Base-by-base conservation (phyloP, 1,140 invertebrate genomes). In the Potamilus streckersoni region DNA sequence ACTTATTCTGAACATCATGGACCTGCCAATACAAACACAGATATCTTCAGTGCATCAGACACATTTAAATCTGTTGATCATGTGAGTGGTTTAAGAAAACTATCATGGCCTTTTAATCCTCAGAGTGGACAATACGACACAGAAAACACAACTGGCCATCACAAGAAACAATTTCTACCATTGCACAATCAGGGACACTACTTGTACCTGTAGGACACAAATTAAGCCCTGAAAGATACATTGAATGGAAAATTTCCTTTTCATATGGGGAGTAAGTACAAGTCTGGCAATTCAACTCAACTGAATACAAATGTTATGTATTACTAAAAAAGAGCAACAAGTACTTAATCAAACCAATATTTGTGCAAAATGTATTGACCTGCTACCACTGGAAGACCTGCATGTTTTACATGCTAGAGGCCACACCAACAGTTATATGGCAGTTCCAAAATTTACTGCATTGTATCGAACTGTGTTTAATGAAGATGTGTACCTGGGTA, bases 241-340 rank as follows among this genome's bases (percentile, higher is more conserved):
- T 74, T 17, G 56, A 68, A 49, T 74, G 73, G 65, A 57, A 66
- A 58, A 55, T 74, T 6, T 74, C 73, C 19, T 74, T 68, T 20
- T 74, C 73, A 1, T 59, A 68, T 38, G 65, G 69, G 73, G 73
- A 74, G 58, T 14, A 66, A 20, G 31, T 61, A 19, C n/a, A 69
- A 8, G 69, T 69, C 65, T 31, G 68, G 27, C 59, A 55, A 16
- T 55, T 74, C 11, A 74, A 61, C 55, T 5, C 19, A 20, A 59
- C 56, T 13, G 66, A 74, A 20, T 58, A 68, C 61, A 74, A 74
- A 55, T 74, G 73, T 49, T 74, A 74, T 17, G n/a, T 74, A 8
- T 38, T 60, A 2, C 23, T 74, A 11, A 74, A 74, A 59, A 59
- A 69, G 58, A 49, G 62, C 4, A 74, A 74, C 59, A 58, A 67